Evolutionary conservation across 2,888 invertebrate genomes (phyloP).

Genomic region (Geotrupes spiniger): DNA sequence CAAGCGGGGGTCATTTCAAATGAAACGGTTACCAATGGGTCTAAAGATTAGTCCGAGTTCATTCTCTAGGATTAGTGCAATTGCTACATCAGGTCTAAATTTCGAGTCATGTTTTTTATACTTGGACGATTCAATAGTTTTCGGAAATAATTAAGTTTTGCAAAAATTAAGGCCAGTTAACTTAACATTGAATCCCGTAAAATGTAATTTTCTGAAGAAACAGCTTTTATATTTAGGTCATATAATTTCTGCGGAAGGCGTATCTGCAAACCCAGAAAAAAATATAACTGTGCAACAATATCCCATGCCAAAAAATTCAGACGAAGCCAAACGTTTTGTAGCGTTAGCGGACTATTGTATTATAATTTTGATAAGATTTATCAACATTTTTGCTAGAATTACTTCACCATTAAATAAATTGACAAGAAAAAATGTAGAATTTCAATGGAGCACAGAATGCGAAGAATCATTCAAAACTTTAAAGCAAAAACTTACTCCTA

Average conservation of each 20-base stretch:
- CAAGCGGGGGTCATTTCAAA: slow-evolving; percentile 32
- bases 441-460: too few species aligned
- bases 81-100: slow-evolving; percentile 31
- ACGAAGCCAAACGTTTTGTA: slow-evolving; percentile 7
- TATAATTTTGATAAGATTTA: too few species aligned
- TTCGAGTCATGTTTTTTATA: slow-evolving; percentile 28
- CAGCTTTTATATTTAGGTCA: slow-evolving; percentile 24
- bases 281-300: slow-evolving; percentile 26
- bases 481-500: too few species aligned
- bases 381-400: too few species aligned
- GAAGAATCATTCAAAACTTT: too few species aligned
- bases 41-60: slow-evolving; percentile 31
- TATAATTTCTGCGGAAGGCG: slow-evolving; percentile 22
- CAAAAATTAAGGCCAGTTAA: slow-evolving; percentile 22
- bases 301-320: slow-evolving; percentile 27
- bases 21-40: slow-evolving; percentile 31
- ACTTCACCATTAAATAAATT: too few species aligned
- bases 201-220: slow-evolving; percentile 28
- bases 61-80: slow-evolving; percentile 31
- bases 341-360: slow-evolving; percentile 31
- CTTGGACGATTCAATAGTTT: slow-evolving; percentile 28
- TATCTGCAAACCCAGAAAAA: slow-evolving; percentile 27
- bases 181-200: slow-evolving; percentile 29
- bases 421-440: too few species aligned
- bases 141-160: slow-evolving; percentile 26